Conservation (phyloP, 2,797 vertebrate genomes). For the Vireo griseus region DNA sequence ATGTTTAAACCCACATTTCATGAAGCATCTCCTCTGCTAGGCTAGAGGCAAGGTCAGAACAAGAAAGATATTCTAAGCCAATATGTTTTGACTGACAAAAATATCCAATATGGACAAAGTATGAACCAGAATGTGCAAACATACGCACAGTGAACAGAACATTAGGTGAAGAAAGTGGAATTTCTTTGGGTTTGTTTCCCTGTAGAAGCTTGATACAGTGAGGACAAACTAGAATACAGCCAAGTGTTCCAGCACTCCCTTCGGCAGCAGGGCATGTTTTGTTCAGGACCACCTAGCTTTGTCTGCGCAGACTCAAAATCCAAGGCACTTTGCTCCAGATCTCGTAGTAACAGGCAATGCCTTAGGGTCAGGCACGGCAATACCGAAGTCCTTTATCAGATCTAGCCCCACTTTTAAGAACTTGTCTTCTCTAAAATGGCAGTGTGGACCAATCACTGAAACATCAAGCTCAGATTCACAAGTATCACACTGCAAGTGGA, state of each 20-base stretch:
- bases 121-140: not conserved
- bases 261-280: not conserved
- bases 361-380: not conserved
- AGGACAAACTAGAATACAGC: not conserved
- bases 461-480: not conserved
- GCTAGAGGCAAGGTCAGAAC: not conserved
- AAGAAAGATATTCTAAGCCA: not conserved
- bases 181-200: not conserved
- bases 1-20: not conserved
- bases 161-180: not conserved
- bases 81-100: not conserved
- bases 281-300: not conserved
- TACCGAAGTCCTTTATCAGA: constrained; percentile 51
- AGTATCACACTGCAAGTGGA: not conserved
- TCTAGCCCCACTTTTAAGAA: constrained; percentile 15
- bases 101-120: not conserved
- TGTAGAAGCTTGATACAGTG: not conserved
- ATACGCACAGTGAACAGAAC: not conserved
- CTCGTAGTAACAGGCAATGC: not conserved
- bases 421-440: not conserved
- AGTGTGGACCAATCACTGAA: not conserved
- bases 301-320: not conserved
- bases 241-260: not conserved
- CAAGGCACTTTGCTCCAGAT: not conserved
- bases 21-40: not conserved